These are phyloP conservation scores for Standfussiana lucernea DNA, from an alignment of 2,888 invertebrate species.

Conservation along the genomic window DNA sequence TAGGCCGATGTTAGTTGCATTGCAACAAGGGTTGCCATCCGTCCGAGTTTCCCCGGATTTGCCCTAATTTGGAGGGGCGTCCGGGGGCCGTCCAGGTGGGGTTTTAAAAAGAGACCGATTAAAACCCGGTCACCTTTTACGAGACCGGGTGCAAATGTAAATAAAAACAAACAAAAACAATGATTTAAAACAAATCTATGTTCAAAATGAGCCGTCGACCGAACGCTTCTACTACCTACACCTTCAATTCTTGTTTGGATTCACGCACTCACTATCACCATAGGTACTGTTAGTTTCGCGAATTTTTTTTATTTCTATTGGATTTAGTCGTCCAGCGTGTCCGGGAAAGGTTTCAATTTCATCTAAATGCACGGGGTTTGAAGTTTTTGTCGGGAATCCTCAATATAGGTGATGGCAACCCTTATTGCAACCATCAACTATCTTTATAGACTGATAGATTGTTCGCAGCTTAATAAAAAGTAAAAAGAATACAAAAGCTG, in stretches of 20 bases:
- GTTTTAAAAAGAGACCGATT: background rate
- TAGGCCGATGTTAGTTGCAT: background rate
- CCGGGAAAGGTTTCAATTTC: background rate
- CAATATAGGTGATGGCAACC: background rate
- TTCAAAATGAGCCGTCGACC: background rate
- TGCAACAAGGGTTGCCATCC: background rate
- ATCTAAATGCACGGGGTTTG: too few species aligned
- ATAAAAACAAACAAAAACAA: background rate
- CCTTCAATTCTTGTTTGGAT: background rate
- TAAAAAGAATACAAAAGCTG: slow-evolving; percentile 17
- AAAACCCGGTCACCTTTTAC: background rate
- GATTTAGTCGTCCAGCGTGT: background rate
- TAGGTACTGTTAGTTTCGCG: background rate
- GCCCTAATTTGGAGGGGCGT: background rate
- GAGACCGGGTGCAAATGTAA: background rate
- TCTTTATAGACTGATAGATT: slow-evolving; percentile 10
- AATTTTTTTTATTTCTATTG: background rate
- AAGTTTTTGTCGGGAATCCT: background rate
- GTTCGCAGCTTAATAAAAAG: background rate
- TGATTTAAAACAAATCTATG: background rate
- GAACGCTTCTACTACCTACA: background rate
- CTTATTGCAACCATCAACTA: background rate
- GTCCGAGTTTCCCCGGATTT: background rate
- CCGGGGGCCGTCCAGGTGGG: background rate
- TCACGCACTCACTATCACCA: background rate